phyloP scores from a whole-genome alignment of 2,888 invertebrate species.

The Cephalotes varians region DNA sequence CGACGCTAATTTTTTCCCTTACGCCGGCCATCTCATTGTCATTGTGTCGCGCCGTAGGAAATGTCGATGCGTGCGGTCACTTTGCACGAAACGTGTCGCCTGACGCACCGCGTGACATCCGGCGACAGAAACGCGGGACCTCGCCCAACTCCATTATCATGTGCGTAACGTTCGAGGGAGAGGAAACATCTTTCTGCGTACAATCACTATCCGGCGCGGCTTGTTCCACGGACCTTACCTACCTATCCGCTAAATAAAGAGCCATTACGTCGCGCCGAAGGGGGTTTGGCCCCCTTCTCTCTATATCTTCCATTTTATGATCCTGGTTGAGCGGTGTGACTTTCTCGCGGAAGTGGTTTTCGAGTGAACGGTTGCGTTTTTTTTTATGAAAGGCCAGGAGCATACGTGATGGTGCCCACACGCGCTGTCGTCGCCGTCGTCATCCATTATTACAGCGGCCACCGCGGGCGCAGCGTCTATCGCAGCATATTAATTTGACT shows the following conservation, averaged over 20 bases:
- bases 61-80: conserved; percentile 62
- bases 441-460: conserved; percentile 44
- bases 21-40: not conserved
- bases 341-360: conserved; percentile 61
- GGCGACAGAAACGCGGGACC: conserved; percentile 68
- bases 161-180: conserved; percentile 73
- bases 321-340: conserved; percentile 17
- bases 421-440: conserved; percentile 53
- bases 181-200: conserved; percentile 70
- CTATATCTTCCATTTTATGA: conserved; percentile 38
- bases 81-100: conserved; percentile 46
- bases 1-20: not conserved
- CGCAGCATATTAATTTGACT: conserved; percentile 66
- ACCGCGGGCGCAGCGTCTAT: conserved; percentile 58
- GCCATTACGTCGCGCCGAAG: conserved; percentile 48
- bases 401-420: conserved; percentile 63
- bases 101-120: conserved; percentile 71
- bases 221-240: conserved; percentile 36
- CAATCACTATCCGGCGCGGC: conserved; percentile 63
- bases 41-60: conserved; percentile 19
- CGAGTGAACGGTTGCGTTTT: conserved; percentile 38
- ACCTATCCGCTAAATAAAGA: conserved; percentile 57
- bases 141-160: conserved; percentile 77
- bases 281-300: conserved; percentile 39
- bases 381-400: conserved; percentile 41